These are phyloP conservation scores for Catocala fraxini DNA, from an alignment of 2,888 invertebrate genomes.

Conservation along the genomic window DNA sequence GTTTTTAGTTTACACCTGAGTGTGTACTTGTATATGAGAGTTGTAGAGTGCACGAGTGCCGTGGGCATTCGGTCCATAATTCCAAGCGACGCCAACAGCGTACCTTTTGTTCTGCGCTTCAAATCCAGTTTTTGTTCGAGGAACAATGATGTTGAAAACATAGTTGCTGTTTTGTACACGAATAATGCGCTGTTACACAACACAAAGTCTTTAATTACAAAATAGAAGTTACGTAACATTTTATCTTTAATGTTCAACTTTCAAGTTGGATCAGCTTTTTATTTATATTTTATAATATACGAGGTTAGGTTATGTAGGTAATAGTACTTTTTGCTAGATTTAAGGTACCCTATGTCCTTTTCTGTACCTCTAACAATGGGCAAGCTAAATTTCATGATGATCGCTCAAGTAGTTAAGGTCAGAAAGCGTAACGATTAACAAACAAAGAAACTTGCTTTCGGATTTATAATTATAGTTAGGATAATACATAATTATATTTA, in stretches of 20 bases:
- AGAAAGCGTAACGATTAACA: too few relatives aligned
- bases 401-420: too few relatives aligned
- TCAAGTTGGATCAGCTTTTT: background rate
- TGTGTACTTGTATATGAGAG: slow-evolving; percentile 19
- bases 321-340: too few relatives aligned
- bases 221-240: slow-evolving; percentile 16
- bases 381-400: too few relatives aligned
- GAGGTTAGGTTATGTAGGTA: too few relatives aligned
- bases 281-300: background rate
- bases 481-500: too few relatives aligned
- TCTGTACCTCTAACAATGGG: too few relatives aligned
- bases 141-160: slow-evolving; percentile 44
- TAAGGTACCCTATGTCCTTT: too few relatives aligned
- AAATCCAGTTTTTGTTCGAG: slow-evolving; percentile 46
- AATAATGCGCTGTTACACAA: slow-evolving; percentile 24
- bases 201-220: slow-evolving; percentile 25
- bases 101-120: slow-evolving; percentile 45
- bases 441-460: too few relatives aligned
- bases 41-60: slow-evolving; percentile 27
- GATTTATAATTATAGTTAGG: too few relatives aligned
- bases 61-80: slow-evolving; percentile 44
- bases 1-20: slow-evolving; percentile 29
- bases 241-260: slow-evolving; percentile 17
- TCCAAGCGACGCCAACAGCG: slow-evolving; percentile 35
- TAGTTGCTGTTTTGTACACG: slow-evolving; percentile 32